Evolutionary conservation across 1,140 invertebrate species (phyloP).

Genomic region (Heliothis virescens): DNA sequence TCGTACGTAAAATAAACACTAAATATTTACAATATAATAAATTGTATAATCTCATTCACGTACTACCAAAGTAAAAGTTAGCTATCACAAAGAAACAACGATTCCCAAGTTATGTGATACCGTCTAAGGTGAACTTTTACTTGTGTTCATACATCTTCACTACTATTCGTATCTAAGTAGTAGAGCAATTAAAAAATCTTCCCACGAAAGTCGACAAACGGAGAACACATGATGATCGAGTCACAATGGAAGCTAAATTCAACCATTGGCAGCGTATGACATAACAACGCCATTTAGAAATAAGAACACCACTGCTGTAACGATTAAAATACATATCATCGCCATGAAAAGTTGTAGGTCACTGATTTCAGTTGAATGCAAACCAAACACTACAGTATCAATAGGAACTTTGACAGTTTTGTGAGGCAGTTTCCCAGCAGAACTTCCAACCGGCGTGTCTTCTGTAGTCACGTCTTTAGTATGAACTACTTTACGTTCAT

Average conservation of each 20-base stretch:
- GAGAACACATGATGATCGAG: background rate
- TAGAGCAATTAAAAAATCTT: constrained; percentile 11
- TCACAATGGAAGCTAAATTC: background rate
- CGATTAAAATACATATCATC: no score
- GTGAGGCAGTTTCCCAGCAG: no score
- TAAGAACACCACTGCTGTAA: background rate
- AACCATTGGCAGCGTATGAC: background rate
- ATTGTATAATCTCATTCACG: constrained; percentile 2
- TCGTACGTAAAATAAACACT: background rate
- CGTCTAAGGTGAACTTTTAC: constrained; percentile 1
- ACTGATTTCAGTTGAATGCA: no score
- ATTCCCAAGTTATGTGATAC: background rate
- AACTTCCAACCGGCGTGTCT: no score
- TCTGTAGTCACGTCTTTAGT: no score
- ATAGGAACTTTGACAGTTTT: no score
- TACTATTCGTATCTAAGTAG: constrained; percentile 8
- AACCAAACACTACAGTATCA: no score
- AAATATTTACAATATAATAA: background rate
- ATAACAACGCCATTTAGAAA: background rate
- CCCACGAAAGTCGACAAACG: constrained; percentile 34
- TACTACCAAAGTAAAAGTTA: background rate
- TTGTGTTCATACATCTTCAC: background rate
- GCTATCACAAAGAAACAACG: background rate
- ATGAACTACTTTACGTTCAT: no score
- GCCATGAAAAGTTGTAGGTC: no score